Conservation (phyloP, 2,797 vertebrate species). For the Sarcoramphus papa region DNA sequence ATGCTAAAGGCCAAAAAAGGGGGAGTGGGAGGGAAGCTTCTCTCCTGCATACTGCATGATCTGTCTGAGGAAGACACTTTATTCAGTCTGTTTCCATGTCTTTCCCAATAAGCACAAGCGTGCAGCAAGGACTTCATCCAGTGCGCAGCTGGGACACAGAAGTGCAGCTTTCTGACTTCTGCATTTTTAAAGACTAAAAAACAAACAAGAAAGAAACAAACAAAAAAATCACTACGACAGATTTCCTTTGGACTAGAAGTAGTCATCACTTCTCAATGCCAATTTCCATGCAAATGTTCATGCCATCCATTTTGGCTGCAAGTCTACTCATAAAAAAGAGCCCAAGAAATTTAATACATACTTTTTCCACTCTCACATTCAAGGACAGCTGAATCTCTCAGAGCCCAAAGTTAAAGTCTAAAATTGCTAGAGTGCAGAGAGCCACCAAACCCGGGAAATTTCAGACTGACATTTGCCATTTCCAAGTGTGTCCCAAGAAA, state of each 20-base stretch:
- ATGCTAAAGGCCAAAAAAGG: background rate
- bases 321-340: background rate
- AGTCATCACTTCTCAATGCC: background rate
- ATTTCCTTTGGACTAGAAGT: background rate
- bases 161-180: background rate
- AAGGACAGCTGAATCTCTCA: background rate
- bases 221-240: background rate
- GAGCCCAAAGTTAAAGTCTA: background rate
- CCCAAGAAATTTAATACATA: background rate
- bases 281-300: background rate
- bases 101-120: background rate
- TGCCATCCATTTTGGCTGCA: background rate
- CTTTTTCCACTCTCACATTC: background rate
- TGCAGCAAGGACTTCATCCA: background rate
- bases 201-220: background rate
- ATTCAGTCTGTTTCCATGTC: background rate
- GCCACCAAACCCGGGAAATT: background rate
- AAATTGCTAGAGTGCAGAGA: accelerated
- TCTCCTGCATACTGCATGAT: background rate
- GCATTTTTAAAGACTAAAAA: background rate
- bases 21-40: background rate
- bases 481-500: background rate
- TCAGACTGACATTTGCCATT: background rate
- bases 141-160: background rate
- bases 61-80: background rate